A percentile compares a stretch with the other conserved stretches of the same genome.
phyloP scores from a whole-genome alignment of 2,797 vertebrate species.

The Peromyscus eremicus region DNA sequence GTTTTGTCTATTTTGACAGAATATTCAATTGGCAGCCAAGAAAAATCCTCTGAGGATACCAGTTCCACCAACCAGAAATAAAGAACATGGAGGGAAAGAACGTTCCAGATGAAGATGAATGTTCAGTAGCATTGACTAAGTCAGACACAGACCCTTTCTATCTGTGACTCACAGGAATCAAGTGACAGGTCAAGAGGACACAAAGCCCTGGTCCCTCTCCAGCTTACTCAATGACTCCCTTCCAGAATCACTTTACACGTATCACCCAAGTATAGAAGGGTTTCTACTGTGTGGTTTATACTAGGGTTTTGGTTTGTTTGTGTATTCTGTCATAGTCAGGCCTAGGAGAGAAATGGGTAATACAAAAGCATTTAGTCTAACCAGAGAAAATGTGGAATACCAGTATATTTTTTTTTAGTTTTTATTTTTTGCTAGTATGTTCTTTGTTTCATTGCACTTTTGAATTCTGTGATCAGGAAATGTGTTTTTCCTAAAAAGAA shows the following conservation, averaged over 20 bases:
- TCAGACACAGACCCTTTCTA: constrained; percentile 25
- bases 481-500: constrained; percentile 67
- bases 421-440: no score
- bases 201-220: neutral
- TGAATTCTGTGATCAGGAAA: constrained; percentile 56
- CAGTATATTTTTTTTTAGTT: constrained; percentile 27
- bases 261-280: neutral
- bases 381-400: constrained; percentile 53
- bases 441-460: constrained; percentile 34
- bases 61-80: neutral
- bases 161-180: constrained; percentile 53
- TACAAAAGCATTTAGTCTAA: constrained; percentile 36
- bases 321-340: neutral
- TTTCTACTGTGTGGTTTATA: neutral
- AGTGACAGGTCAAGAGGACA: constrained; percentile 44
- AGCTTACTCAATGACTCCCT: neutral
- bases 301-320: constrained; percentile 36
- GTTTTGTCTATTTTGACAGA: constrained; percentile 15
- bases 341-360: constrained; percentile 26
- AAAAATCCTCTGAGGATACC: neutral
- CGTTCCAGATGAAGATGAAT: neutral
- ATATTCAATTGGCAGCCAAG: neutral
- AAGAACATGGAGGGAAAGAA: neutral
- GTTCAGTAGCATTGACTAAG: constrained; percentile 38
- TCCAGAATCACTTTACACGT: neutral